phyloP scores from a whole-genome alignment of 1,140 invertebrate species.

The Babylonia areolata region DNA sequence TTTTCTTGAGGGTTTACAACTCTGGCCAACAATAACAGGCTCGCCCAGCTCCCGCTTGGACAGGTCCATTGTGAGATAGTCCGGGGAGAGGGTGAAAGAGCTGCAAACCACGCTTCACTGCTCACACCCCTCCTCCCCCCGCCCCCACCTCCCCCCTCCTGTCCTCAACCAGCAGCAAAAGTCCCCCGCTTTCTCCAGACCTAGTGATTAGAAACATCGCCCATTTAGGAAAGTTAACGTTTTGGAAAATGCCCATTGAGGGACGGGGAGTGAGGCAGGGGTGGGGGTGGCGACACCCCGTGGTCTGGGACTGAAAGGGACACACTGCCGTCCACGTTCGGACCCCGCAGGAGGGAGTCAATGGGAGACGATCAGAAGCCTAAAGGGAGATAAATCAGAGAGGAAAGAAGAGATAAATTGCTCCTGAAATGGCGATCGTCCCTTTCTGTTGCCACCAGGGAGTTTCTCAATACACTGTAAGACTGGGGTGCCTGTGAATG shows the following conservation, averaged over 20 bases:
- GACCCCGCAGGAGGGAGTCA: conserved; percentile 30
- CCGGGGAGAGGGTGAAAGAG: neutral
- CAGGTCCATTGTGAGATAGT: conserved; percentile 16
- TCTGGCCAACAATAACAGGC: conserved; percentile 22
- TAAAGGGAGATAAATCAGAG: conserved; percentile 22
- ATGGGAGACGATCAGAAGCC: conserved; percentile 25
- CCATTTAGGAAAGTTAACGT: conserved; percentile 40
- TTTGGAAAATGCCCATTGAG: conserved; percentile 36
- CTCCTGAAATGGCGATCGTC: conserved; percentile 26
- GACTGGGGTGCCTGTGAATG: neutral
- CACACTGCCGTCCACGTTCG: conserved; percentile 23
- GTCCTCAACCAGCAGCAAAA: neutral
- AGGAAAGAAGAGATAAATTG: conserved; percentile 14
- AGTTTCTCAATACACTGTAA: neutral
- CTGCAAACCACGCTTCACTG: conserved; percentile 14
- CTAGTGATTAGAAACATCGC: conserved; percentile 35
- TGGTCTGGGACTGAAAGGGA: conserved; percentile 1
- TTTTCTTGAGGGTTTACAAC: conserved; percentile 11
- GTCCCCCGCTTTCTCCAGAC: conserved; percentile 6
- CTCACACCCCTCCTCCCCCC: neutral
- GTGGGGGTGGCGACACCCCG: conserved; percentile 22
- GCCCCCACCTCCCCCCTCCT: neutral
- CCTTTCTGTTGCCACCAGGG: neutral
- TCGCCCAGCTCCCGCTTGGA: neutral
- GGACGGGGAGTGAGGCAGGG: conserved; percentile 5